Percentiles rank a stretch among this genome's conserved stretches.
These are phyloP conservation scores for Atta colombica DNA, from an alignment of 1,140 invertebrate genomes.

Conservation along the genomic window DNA sequence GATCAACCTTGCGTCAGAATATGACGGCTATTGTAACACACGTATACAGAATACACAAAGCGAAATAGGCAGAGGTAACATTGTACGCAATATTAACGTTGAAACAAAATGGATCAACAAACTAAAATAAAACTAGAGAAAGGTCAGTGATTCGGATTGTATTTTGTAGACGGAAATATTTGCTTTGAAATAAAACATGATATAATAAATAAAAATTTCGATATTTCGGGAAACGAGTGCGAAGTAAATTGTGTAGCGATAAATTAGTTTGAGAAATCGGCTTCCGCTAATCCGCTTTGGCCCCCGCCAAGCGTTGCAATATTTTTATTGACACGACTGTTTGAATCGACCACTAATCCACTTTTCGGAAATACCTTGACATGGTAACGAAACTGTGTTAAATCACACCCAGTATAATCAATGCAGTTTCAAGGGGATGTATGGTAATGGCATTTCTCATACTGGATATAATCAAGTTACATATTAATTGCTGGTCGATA, in stretches of 20 bases:
- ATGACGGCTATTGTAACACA: slow-evolving; percentile 58
- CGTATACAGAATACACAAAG: slow-evolving; percentile 49
- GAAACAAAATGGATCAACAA: slow-evolving; percentile 36
- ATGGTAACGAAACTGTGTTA: slow-evolving; percentile 38
- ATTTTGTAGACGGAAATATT: slow-evolving; percentile 15
- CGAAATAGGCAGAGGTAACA: slow-evolving; percentile 39
- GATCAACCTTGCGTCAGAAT: slow-evolving; percentile 39
- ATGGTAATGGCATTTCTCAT: slow-evolving; percentile 42
- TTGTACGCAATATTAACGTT: slow-evolving; percentile 43
- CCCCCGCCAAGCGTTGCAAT: slow-evolving; percentile 38
- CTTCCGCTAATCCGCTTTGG: slow-evolving; percentile 45
- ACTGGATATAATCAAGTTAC: slow-evolving; percentile 40
- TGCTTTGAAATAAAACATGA: background rate
- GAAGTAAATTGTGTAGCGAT: slow-evolving; percentile 37
- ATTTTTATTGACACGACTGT: slow-evolving; percentile 56
- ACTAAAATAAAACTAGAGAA: slow-evolving; percentile 10
- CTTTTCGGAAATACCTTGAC: slow-evolving; percentile 48
- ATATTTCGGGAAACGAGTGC: slow-evolving; percentile 23
- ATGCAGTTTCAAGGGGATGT: slow-evolving; percentile 53
- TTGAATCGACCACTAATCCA: slow-evolving; percentile 54
- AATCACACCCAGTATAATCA: slow-evolving; percentile 41
- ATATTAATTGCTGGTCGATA: slow-evolving; percentile 49
- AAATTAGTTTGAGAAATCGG: slow-evolving; percentile 60
- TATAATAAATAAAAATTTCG: slow-evolving; percentile 44
- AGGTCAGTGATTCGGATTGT: slow-evolving; percentile 6